phyloP scores from a whole-genome alignment of 2,113 vertebrate species.

The Pica pica region DNA sequence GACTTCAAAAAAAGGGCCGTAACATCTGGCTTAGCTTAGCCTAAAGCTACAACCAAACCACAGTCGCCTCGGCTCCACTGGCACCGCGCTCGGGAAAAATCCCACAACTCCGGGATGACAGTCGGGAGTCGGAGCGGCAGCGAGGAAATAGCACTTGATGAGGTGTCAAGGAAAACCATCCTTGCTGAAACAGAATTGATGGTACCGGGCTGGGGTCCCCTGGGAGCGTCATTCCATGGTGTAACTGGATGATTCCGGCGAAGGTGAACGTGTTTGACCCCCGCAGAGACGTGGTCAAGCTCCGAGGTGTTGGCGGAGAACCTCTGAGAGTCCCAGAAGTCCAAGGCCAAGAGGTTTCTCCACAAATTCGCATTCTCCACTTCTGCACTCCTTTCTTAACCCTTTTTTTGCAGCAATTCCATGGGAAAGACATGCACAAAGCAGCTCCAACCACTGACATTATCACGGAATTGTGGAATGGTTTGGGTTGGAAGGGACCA shows the following conservation, averaged over 20 bases:
- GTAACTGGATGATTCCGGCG: background rate
- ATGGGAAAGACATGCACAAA: rapidly evolving
- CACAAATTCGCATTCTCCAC: background rate
- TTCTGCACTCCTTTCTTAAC: background rate
- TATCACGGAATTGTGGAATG: rapidly evolving
- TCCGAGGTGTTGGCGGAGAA: background rate
- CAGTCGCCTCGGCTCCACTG: conserved; percentile 34
- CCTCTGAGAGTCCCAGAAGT: rapidly evolving
- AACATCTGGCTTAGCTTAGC: conserved; percentile 66
- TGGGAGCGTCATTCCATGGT: rapidly evolving
- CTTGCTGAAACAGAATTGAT: rapidly evolving
- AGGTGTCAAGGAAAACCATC: conserved; percentile 18
- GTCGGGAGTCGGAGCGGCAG: background rate
- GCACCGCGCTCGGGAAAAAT: background rate
- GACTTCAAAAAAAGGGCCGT: background rate
- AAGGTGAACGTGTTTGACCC: background rate
- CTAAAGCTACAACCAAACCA: conserved; percentile 52
- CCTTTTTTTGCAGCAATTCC: background rate
- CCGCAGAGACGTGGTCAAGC: background rate
- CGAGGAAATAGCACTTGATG: background rate
- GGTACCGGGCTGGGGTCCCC: background rate
- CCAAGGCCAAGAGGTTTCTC: background rate
- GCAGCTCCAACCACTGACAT: rapidly evolving
- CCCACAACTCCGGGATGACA: background rate
- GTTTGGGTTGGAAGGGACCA: background rate